Base-by-base conservation (phyloP, 2,888 invertebrate genomes). In the Dascillus cervinus region DNA sequence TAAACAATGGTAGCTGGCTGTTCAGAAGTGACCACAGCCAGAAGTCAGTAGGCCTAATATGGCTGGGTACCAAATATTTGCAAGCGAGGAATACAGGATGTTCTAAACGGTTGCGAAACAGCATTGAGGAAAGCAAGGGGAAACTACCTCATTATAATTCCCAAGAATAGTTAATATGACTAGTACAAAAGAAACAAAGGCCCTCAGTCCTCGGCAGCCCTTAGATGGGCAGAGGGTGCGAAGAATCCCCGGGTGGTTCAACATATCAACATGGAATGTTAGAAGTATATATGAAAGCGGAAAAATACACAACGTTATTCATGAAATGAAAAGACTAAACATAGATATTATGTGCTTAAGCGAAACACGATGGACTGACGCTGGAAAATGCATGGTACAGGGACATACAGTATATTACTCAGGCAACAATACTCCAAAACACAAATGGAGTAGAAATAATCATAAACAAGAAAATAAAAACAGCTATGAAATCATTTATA, bases 31-130 rank as follows among this genome's bases (percentile, higher is more conserved):
- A n/a, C n/a, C n/a, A n/a, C n/a, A n/a, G n/a, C n/a, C n/a, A n/a
- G n/a, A n/a, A n/a, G n/a, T n/a, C n/a, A n/a, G n/a, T n/a, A n/a
- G n/a, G n/a, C n/a, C n/a, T n/a, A n/a, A n/a, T n/a, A n/a, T n/a
- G n/a, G n/a, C n/a, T n/a, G n/a, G n/a, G n/a, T n/a, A n/a, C n/a
- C 10, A 49, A 46, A 28, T 10, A 43, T 13, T 23, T 13, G 13
- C 11, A n/a, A 13, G 23, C 10, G 23, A 23, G 3, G 13, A 19
- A 19, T 10, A 17, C 8, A 26, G 15, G 23, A 11, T 15, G 13
- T 28, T 17, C n/a, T 10, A 23, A 23, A 6, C 23, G 23, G 11
- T 13, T 23, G 11, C 13, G 23, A 3, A n/a, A 22, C 24, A 24
- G 34, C 30, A 19, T 26, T 15, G 28, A 31, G 12, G 27, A 22